phyloP scores from a whole-genome alignment of 2,888 invertebrate species.

The Drosophila lacicola region DNA sequence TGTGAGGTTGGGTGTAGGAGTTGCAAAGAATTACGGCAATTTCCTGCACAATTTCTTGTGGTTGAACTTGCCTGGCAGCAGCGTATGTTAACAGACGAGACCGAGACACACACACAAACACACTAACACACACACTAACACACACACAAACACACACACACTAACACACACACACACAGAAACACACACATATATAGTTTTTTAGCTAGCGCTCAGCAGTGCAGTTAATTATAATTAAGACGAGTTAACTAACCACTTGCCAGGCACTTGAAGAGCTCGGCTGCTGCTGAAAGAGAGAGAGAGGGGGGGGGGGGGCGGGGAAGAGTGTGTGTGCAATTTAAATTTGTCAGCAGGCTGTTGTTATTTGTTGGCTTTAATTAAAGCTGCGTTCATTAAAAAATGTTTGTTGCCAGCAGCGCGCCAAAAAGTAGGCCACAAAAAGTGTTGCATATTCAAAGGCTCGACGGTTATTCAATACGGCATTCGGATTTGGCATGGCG shows the following conservation, averaged over 20 bases:
- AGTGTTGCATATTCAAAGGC: conserved; percentile 76
- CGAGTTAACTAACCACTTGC: conserved; percentile 82
- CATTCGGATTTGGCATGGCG: conserved; percentile 38
- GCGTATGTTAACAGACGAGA: conserved; percentile 34
- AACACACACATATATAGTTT: neutral
- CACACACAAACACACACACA: conserved; percentile 9
- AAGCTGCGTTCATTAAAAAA: conserved; percentile 73
- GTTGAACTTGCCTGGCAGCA: conserved; percentile 66
- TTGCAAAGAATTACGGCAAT: conserved; percentile 60
- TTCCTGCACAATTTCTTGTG: conserved; percentile 73
- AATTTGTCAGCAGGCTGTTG: conserved; percentile 53
- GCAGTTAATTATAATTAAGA: conserved; percentile 84
- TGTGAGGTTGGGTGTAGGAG: neutral
- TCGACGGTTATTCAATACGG: conserved; percentile 63
- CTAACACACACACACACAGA: conserved; percentile 8
- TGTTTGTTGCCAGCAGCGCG: conserved; percentile 14
- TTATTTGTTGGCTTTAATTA: conserved; percentile 57
- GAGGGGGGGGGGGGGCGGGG: conserved; percentile 1
- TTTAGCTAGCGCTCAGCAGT: conserved; percentile 62
- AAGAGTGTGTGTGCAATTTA: conserved; percentile 37
- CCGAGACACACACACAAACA: conserved; percentile 1
- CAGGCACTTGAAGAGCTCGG: conserved; percentile 44
- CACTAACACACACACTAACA: conserved; percentile 11
- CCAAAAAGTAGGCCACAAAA: conserved; percentile 70
- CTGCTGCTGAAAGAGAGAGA: neutral